phyloP scores from a whole-genome alignment of 37 sponge, comb jelly and placozoan genomes.

The Spongilla lacustris region DNA sequence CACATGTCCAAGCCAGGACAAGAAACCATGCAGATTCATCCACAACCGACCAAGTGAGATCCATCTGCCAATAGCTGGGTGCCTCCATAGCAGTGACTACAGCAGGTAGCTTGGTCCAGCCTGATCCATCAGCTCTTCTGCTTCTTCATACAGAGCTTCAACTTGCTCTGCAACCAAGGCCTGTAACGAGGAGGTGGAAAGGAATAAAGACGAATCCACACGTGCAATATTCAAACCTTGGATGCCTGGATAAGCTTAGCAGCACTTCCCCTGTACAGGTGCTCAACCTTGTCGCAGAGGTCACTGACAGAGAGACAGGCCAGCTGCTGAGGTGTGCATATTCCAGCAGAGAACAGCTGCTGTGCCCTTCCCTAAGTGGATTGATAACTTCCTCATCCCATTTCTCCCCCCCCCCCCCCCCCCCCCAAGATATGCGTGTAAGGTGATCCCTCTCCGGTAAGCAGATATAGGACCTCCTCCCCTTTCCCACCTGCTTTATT shows the following conservation, averaged over 20 bases:
- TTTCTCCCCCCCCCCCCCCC: background rate
- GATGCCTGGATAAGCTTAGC: slow-evolving; percentile 61
- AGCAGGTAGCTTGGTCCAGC: background rate
- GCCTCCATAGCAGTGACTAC: background rate
- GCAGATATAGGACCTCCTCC: no score
- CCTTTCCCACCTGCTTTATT: slow-evolving; percentile 74
- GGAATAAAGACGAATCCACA: no score
- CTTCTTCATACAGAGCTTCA: slow-evolving; percentile 80
- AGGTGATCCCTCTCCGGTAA: background rate
- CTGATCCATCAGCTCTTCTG: slow-evolving; percentile 58
- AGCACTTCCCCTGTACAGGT: slow-evolving; percentile 74
- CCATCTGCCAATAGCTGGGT: no score
- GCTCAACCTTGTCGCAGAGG: slow-evolving; percentile 58
- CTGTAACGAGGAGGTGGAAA: no score
- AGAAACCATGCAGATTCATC: no score
- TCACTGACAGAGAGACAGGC: slow-evolving; percentile 46
- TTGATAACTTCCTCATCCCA: background rate
- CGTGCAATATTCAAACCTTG: slow-evolving; percentile 41
- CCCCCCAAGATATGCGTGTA: background rate
- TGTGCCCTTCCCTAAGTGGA: slow-evolving; percentile 81
- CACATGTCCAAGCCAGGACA: background rate
- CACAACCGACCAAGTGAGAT: no score
- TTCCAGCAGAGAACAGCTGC: slow-evolving; percentile 87
- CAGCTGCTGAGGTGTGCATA: slow-evolving; percentile 72
- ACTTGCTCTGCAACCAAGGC: slow-evolving; percentile 75